Conservation (phyloP, 2,888 invertebrate genomes). For the Polydrusus tereticollis region DNA sequence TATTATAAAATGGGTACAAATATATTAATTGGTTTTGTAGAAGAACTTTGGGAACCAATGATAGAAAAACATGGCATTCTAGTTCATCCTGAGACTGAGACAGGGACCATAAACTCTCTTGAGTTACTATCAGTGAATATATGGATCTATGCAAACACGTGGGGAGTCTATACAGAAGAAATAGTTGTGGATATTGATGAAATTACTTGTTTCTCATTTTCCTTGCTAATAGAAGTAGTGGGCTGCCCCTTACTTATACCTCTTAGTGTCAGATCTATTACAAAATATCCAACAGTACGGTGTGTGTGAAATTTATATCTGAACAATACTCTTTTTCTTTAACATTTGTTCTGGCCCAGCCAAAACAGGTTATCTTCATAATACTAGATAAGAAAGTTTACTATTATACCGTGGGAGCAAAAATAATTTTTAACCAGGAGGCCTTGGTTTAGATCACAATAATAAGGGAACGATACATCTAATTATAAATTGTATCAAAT, state of each 20-base stretch:
- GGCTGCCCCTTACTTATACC: constrained; percentile 65
- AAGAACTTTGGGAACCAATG: constrained; percentile 58
- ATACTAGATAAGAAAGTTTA: too few species aligned
- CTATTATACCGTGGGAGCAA: too few species aligned
- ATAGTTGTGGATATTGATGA: constrained; percentile 64
- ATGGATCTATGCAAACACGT: constrained; percentile 66
- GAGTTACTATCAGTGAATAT: constrained; percentile 60
- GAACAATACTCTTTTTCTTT: too few species aligned
- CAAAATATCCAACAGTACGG: constrained; percentile 60
- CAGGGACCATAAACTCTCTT: constrained; percentile 55
- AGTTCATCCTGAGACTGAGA: constrained; percentile 58
- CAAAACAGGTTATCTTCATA: too few species aligned
- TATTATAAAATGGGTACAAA: too few species aligned
- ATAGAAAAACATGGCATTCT: constrained; percentile 61
- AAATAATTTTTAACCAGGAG: too few species aligned
- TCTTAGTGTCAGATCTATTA: constrained; percentile 58
- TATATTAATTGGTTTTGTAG: constrained; percentile 50
- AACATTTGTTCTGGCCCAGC: too few species aligned
- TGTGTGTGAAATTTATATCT: too few species aligned
- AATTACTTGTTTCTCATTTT: constrained; percentile 62
- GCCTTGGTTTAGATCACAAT: too few species aligned
- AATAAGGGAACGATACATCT: too few species aligned
- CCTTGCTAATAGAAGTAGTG: constrained; percentile 62
- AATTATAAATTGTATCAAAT: too few species aligned
- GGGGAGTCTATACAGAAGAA: constrained; percentile 67